These are phyloP conservation scores for Phaonia tiefii DNA, from an alignment of 2,888 invertebrate genomes.

Conservation along the genomic window DNA sequence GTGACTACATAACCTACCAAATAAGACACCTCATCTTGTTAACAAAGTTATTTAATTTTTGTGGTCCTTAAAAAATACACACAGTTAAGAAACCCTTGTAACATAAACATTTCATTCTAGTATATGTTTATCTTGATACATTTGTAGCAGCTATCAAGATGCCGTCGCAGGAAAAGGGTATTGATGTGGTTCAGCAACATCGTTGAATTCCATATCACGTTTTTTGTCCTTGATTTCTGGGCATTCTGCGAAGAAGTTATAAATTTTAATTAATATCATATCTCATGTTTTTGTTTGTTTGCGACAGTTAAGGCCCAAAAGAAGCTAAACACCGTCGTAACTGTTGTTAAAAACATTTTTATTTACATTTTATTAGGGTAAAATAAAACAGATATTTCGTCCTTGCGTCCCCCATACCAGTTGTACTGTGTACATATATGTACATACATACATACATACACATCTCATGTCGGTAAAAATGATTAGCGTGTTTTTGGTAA, in stretches of 20 bases:
- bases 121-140: not conserved
- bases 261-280: slow-evolving; percentile 17
- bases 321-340: not conserved
- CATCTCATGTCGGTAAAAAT: not conserved
- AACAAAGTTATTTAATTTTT: no score
- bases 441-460: not conserved
- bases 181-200: not conserved
- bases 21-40: no score
- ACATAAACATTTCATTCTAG: no score
- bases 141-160: not conserved
- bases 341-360: not conserved
- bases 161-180: not conserved
- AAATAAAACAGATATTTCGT: slow-evolving; percentile 19
- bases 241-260: not conserved
- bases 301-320: not conserved
- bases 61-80: no score
- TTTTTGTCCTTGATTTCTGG: not conserved
- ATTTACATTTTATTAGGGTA: not conserved
- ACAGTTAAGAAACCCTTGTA: no score
- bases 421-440: not conserved
- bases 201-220: no score
- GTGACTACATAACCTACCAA: no score
- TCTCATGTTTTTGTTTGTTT: not conserved
- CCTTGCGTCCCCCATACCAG: no score
- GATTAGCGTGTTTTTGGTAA: not conserved